Evolutionary conservation across 2,797 vertebrate species (phyloP).

Genomic region (Gobio occitaniae): DNA sequence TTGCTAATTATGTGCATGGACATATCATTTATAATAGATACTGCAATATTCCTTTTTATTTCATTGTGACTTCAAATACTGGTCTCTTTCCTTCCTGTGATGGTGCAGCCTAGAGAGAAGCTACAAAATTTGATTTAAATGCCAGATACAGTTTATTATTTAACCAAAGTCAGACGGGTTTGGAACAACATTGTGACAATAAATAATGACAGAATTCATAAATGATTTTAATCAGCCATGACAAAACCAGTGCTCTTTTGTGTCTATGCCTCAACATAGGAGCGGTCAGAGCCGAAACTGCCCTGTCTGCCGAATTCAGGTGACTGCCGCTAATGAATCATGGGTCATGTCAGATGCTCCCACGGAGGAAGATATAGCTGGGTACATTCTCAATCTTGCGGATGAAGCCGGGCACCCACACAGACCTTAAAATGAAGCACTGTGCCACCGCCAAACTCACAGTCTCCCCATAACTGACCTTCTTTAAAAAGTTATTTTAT

Average conservation of each 20-base stretch:
- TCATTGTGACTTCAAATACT: too few relatives aligned
- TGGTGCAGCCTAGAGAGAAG: too few relatives aligned
- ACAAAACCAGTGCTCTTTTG: slow-evolving; percentile 4
- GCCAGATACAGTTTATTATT: too few relatives aligned
- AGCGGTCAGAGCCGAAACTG: slow-evolving; percentile 95
- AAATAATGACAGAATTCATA: neutral
- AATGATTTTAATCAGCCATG: neutral
- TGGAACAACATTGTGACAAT: neutral
- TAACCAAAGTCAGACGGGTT: neutral
- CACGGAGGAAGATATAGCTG: slow-evolving; percentile 93
- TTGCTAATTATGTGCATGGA: too few relatives aligned
- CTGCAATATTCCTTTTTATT: too few relatives aligned
- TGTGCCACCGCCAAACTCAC: slow-evolving; percentile 20
- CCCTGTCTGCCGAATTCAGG: slow-evolving; percentile 94
- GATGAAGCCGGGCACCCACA: slow-evolving; percentile 95
- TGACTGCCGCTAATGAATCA: slow-evolving; percentile 91
- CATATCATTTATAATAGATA: too few relatives aligned
- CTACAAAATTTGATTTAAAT: too few relatives aligned
- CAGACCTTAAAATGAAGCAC: slow-evolving; percentile 79
- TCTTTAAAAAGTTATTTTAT: slow-evolving; percentile 28
- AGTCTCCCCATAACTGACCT: neutral
- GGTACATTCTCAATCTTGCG: slow-evolving; percentile 95
- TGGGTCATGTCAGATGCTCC: slow-evolving; percentile 98
- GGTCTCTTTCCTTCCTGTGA: too few relatives aligned
- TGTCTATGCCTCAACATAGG: slow-evolving; percentile 73